Evolutionary conservation across 2,113 vertebrate genomes (phyloP), one percentile per base, ranked within the genome.

Genomic region (Malurus alboscapulatus): DNA sequence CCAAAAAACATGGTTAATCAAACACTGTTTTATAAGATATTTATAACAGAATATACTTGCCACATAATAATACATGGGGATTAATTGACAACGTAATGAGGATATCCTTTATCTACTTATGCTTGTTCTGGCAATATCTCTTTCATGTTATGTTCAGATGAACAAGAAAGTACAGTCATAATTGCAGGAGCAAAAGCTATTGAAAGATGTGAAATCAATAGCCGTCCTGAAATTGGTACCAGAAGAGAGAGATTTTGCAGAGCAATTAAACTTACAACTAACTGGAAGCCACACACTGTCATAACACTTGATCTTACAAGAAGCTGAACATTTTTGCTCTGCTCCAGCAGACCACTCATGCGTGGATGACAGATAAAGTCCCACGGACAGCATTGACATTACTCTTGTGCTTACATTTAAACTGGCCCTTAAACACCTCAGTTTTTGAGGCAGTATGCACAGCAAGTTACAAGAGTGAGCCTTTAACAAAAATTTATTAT

Each of bases 121-220:
- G 25, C 47, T 84, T 88, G 81, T 88, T 92, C 90, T 89, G 82
- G 55, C 75, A 87, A 90, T 90, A 80, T 34, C 76, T 89, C 69
- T 79, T 96, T 92, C 89, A 55, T 51, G 84, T 96, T 78, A 54
- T 73, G 61, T 88, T 96, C 76, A 91, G 76, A 72, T 58, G 92
- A 93, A 94, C 75, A 83, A 84, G 90, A 88, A 94, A 93, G 40
- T 42, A 85, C 40, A 50, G 42, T 78, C 89, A 73, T 84, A 88
- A 95, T 78, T 94, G 54, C 44, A 78, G 65, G 45, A 90, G 45
- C 45, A 93, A 92, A 88, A 92, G 48, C 40, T 80, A 90, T 59
- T 59, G 65, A 88, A 87, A 91, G 40, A 92, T 88, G 36, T 72
- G 45, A 95, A 95, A 93, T 94, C 90, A 95, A 94, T 95, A 96